Conservation (phyloP, 2,888 invertebrate genomes). For the Timema podura region DNA sequence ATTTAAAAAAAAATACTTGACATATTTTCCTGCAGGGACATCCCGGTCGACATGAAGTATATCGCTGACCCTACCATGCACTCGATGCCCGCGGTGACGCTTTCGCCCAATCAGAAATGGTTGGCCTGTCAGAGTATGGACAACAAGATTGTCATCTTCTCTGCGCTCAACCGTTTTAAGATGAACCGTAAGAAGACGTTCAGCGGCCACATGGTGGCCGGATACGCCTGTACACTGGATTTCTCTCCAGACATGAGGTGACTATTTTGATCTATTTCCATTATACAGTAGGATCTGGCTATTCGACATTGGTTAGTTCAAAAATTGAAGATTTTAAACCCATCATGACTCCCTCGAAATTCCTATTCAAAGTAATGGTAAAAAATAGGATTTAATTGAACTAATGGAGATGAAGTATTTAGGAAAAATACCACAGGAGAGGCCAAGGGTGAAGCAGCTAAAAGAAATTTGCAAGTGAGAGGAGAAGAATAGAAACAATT, state of each 20-base stretch:
- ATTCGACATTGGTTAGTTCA: too few species aligned
- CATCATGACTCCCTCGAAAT: too few species aligned
- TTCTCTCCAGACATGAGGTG: constrained; percentile 98
- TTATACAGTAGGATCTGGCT: background rate
- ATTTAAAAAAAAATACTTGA: too few species aligned
- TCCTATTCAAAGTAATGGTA: too few species aligned
- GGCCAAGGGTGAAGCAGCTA: too few species aligned
- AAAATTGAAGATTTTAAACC: too few species aligned
- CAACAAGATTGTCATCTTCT: constrained; percentile 97
- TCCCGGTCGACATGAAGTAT: constrained; percentile 99
- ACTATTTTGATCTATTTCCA: constrained; percentile 21
- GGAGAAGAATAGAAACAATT: too few species aligned
- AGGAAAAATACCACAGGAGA: too few species aligned
- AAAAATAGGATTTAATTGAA: too few species aligned
- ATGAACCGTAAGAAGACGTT: constrained; percentile 98
- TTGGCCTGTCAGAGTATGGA: constrained; percentile 99
- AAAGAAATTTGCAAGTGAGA: too few species aligned
- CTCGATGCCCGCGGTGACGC: constrained; percentile 94
- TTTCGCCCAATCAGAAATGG: constrained; percentile 98
- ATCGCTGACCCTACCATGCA: constrained; percentile 99
- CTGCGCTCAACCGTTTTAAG: constrained; percentile 94
- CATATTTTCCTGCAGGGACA: constrained; percentile 54
- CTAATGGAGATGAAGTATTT: too few species aligned
- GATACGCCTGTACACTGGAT: constrained; percentile 95
- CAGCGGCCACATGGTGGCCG: constrained; percentile 98